Evolutionary conservation across 1,140 invertebrate species (phyloP).

Genomic region (Panonychus citri): DNA sequence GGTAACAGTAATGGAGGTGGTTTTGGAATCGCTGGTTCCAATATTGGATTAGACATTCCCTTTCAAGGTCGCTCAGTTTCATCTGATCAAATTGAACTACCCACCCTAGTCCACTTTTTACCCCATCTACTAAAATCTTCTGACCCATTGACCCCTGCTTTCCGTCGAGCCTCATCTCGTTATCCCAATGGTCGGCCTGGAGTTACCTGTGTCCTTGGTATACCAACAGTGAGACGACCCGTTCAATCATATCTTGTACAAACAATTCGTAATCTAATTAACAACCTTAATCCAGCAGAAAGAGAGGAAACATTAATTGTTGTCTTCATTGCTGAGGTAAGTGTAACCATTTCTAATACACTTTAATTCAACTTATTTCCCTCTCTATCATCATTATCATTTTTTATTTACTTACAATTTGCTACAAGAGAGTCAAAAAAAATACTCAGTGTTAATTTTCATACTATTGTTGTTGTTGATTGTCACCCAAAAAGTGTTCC

Average conservation of each 20-base stretch:
- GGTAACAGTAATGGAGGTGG: neutral
- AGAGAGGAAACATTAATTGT: slow-evolving; percentile 58
- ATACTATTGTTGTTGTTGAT: no score
- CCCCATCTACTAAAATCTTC: slow-evolving; percentile 61
- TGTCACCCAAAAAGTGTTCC: no score
- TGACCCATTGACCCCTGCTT: slow-evolving; percentile 48
- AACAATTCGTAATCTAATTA: slow-evolving; percentile 63
- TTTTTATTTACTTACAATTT: neutral
- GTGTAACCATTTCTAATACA: slow-evolving; percentile 4
- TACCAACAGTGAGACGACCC: slow-evolving; percentile 67
- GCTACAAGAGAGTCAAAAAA: no score
- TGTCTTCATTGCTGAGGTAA: slow-evolving; percentile 62
- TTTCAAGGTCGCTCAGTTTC: neutral
- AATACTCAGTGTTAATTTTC: no score
- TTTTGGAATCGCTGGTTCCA: neutral
- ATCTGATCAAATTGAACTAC: slow-evolving; percentile 23
- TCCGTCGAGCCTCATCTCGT: slow-evolving; percentile 16
- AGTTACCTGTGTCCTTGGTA: slow-evolving; percentile 56
- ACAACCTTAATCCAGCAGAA: slow-evolving; percentile 50
- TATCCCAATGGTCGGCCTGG: neutral
- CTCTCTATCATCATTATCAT: neutral
- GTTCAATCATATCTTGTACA: slow-evolving; percentile 66
- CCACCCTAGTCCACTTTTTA: slow-evolving; percentile 59
- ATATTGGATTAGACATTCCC: neutral
- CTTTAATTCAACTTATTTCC: neutral